A percentile compares a stretch with the other conserved stretches of the same genome.
Evolutionary conservation across 2,888 invertebrate genomes (phyloP).

Genomic region (Trissoscelio sp.): DNA sequence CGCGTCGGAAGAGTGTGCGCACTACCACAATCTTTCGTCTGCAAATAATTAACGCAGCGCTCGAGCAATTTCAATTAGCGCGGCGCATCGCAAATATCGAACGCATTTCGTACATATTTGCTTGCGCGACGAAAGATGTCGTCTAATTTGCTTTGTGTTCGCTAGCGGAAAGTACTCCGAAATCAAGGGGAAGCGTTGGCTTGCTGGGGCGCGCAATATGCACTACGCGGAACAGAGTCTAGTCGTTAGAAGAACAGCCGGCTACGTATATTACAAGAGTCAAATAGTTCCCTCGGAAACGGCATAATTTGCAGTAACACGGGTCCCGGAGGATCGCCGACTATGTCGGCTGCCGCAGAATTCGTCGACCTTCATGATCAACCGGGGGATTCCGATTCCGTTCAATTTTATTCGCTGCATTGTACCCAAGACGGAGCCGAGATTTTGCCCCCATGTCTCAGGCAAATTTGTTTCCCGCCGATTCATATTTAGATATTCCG

Average conservation of each 20-base stretch:
- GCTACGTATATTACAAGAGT: constrained; percentile 55
- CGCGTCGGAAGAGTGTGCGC: too few species aligned
- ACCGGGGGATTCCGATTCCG: constrained; percentile 39
- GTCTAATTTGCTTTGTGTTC: constrained; percentile 59
- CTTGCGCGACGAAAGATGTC: constrained; percentile 43
- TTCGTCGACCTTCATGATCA: constrained; percentile 40
- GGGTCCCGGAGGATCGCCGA: constrained; percentile 67
- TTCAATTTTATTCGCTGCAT: constrained; percentile 63
- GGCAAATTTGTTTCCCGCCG: constrained; percentile 15
- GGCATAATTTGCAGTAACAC: constrained; percentile 70
- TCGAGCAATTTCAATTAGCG: constrained; percentile 21
- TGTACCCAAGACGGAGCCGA: constrained; percentile 32
- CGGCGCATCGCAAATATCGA: constrained; percentile 1
- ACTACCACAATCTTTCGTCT: constrained; percentile 1
- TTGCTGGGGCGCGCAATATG: constrained; percentile 17
- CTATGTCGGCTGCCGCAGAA: constrained; percentile 42
- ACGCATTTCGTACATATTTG: constrained; percentile 28
- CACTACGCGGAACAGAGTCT: constrained; percentile 43
- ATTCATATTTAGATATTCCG: constrained; percentile 52
- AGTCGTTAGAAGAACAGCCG: constrained; percentile 55
- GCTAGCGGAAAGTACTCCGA: constrained; percentile 5
- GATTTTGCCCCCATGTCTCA: constrained; percentile 23
- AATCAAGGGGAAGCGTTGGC: constrained; percentile 8
- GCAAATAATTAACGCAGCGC: neutral
- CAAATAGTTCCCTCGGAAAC: constrained; percentile 68